phyloP scores from a whole-genome alignment of 2,113 vertebrate genomes.

The Leptosomus discolor region DNA sequence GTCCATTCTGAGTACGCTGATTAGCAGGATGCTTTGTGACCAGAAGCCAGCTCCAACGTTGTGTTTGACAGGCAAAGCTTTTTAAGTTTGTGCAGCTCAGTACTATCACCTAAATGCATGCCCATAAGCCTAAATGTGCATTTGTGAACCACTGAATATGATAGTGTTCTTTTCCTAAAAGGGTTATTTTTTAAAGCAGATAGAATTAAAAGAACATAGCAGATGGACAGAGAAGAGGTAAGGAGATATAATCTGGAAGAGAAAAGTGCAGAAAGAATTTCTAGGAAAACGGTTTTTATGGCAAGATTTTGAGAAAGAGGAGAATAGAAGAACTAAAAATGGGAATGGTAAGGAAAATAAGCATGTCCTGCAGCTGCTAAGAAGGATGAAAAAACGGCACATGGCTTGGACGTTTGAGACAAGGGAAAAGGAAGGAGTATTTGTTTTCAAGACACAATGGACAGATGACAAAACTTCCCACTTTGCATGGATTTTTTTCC shows the following conservation, averaged over 20 bases:
- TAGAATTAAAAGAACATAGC: background rate
- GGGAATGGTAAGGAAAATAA: background rate
- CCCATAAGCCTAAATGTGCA: background rate
- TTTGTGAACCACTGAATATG: background rate
- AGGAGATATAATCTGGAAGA: background rate
- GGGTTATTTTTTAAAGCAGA: background rate
- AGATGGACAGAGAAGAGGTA: background rate
- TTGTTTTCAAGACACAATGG: background rate
- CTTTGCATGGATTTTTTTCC: accelerated
- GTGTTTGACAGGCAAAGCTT: background rate
- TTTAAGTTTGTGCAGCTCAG: background rate
- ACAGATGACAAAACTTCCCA: background rate
- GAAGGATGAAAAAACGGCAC: accelerated
- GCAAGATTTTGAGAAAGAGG: background rate
- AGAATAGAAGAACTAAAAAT: background rate
- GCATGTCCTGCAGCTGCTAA: background rate
- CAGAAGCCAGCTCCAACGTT: background rate
- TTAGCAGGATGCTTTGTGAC: background rate
- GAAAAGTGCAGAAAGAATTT: background rate
- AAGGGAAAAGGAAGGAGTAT: background rate
- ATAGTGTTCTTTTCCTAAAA: background rate
- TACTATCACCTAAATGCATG: background rate
- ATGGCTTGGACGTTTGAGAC: background rate
- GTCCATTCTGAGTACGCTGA: background rate
- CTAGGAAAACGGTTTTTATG: background rate